These are phyloP conservation scores for Caenorhabditis sp. DNA, from an alignment of 2,888 invertebrate species.

Conservation along the genomic window DNA sequence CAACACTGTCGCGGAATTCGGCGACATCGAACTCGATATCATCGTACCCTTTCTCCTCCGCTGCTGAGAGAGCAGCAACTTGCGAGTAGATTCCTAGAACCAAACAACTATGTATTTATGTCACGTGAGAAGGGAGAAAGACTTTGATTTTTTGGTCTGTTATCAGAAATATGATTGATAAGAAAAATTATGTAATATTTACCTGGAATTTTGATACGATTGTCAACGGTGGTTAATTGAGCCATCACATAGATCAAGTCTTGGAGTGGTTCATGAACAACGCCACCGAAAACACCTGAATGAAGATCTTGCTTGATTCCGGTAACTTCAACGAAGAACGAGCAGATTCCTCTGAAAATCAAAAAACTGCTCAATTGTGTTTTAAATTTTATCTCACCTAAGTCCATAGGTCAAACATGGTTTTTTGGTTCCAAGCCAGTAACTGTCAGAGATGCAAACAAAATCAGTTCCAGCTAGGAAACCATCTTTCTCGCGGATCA, in stretches of 20 bases:
- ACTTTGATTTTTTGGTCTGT: not conserved
- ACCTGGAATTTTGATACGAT: slow-evolving; percentile 80
- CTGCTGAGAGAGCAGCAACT: slow-evolving; percentile 76
- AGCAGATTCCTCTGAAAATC: slow-evolving; percentile 77
- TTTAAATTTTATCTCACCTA: slow-evolving; percentile 53
- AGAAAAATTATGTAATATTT: slow-evolving; percentile 3
- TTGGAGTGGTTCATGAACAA: slow-evolving; percentile 88
- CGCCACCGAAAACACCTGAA: slow-evolving; percentile 93
- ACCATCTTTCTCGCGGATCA: slow-evolving; percentile 75
- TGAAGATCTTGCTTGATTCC: slow-evolving; percentile 89
- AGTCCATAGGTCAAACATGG: slow-evolving; percentile 97
- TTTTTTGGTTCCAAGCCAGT: slow-evolving; percentile 93
- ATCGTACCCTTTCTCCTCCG: slow-evolving; percentile 78
- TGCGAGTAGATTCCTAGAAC: slow-evolving; percentile 78
- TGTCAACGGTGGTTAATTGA: slow-evolving; percentile 78
- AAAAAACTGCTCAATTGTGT: too few species aligned
- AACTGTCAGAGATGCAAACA: slow-evolving; percentile 97
- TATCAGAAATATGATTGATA: not conserved
- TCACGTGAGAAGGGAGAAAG: not conserved
- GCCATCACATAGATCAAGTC: slow-evolving; percentile 88
- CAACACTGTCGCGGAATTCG: slow-evolving; percentile 51
- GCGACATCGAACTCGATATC: slow-evolving; percentile 85
- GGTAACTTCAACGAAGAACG: slow-evolving; percentile 85
- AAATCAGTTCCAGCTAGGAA: slow-evolving; percentile 80
- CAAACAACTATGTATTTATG: too few species aligned